A percentile compares a stretch with the other conserved stretches of the same genome.
Conservation (phyloP, 30 jellyfish, hydroid and myxozoan genomes). For the Clytia hemisphaerica region DNA sequence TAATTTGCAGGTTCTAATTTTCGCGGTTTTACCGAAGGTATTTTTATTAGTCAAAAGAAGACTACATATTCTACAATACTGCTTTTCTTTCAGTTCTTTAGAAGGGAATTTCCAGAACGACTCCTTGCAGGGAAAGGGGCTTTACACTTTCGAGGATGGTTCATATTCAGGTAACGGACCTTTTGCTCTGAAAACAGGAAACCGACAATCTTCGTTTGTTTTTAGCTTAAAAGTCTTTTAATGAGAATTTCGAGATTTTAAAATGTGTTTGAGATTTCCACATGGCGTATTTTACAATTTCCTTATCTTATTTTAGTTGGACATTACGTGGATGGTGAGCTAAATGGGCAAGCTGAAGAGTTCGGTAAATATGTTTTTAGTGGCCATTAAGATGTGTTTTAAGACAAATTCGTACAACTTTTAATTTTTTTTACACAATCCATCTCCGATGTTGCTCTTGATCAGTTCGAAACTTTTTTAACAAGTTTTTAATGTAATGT, state of each 20-base stretch:
- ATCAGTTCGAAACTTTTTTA: background rate
- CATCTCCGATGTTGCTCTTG: background rate
- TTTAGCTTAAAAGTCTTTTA: background rate
- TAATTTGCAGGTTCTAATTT: too few relatives aligned
- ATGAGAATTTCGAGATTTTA: too few relatives aligned
- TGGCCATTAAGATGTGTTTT: background rate
- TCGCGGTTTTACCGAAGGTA: too few relatives aligned
- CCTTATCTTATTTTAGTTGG: slow-evolving; percentile 43
- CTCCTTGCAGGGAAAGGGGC: slow-evolving; percentile 63
- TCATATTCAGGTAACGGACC: slow-evolving; percentile 47
- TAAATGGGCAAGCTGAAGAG: slow-evolving; percentile 72
- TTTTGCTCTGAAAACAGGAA: background rate
- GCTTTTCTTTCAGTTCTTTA: slow-evolving; percentile 40
- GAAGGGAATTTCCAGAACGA: slow-evolving; percentile 60
- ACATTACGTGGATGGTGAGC: slow-evolving; percentile 61
- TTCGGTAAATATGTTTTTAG: slow-evolving; percentile 29
- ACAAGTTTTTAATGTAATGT: too few relatives aligned
- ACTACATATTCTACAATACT: background rate
- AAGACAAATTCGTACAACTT: background rate
- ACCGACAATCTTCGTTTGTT: background rate
- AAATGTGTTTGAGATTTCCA: too few relatives aligned
- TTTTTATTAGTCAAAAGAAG: background rate
- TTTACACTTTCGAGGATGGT: slow-evolving; percentile 80
- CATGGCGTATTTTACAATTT: background rate
- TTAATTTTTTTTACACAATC: background rate